Conservation (phyloP, 2,113 vertebrate species). For the Anser cygnoides region DNA sequence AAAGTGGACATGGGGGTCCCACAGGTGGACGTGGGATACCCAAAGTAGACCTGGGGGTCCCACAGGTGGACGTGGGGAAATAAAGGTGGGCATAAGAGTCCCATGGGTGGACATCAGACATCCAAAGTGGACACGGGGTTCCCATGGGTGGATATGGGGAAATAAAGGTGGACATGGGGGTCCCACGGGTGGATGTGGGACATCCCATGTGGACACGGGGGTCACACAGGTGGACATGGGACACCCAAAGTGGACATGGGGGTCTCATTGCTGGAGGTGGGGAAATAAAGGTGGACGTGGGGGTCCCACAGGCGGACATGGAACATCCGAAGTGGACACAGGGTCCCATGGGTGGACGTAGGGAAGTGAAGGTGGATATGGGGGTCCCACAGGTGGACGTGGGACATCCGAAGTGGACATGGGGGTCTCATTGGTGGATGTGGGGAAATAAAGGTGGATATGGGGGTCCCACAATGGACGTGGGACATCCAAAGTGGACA, state of each 20-base stretch:
- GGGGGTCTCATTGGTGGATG: neutral
- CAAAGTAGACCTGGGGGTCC: neutral
- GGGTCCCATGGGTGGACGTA: too few relatives aligned
- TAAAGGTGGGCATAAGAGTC: neutral
- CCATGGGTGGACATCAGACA: neutral
- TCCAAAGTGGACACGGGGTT: too few relatives aligned
- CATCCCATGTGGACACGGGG: neutral
- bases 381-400: neutral
- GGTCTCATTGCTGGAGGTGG: neutral
- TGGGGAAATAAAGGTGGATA: neutral
- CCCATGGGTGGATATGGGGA: too few relatives aligned
- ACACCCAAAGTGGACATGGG: neutral
- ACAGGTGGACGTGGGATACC: too few relatives aligned
- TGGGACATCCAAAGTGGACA: neutral
- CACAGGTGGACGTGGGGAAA: neutral
- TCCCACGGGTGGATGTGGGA: fast-evolving
- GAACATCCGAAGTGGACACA: neutral
- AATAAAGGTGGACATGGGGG: neutral
- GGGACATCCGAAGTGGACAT: neutral
- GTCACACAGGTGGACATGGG: fast-evolving
- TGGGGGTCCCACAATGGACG: neutral
- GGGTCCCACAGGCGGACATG: neutral
- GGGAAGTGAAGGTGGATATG: neutral
- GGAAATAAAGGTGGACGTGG: neutral
- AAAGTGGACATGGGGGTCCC: neutral